Evolutionary conservation across 2,888 invertebrate genomes (phyloP).

Genomic region (Tetragonula carbonaria): DNA sequence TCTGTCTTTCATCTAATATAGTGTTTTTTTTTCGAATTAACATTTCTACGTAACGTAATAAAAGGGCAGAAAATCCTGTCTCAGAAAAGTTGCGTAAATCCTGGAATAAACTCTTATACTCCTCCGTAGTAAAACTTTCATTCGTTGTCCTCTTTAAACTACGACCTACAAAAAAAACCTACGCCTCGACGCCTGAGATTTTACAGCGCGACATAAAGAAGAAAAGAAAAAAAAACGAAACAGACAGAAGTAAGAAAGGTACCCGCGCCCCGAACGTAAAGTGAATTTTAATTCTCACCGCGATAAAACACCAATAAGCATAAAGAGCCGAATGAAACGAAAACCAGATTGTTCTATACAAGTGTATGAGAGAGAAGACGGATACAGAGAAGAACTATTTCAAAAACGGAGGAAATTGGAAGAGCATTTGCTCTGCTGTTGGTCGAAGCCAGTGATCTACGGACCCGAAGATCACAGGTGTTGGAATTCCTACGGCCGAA

Average conservation of each 20-base stretch:
- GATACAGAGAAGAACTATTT: background rate
- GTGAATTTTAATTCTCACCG: background rate
- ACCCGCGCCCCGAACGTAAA: background rate
- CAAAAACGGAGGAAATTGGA: background rate
- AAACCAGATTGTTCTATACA: background rate
- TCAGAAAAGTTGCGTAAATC: background rate
- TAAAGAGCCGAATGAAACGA: background rate
- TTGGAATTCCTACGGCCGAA: background rate
- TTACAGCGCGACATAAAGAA: background rate
- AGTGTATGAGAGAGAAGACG: background rate
- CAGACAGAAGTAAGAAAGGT: background rate
- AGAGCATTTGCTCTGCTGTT: background rate
- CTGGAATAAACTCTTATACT: background rate
- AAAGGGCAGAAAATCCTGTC: background rate
- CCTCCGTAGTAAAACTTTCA: background rate
- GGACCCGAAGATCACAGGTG: background rate
- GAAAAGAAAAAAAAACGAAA: background rate
- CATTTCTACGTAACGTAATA: background rate
- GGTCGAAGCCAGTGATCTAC: background rate
- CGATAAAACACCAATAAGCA: no score
- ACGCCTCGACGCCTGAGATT: background rate
- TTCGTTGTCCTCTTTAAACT: background rate
- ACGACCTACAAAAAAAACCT: background rate
- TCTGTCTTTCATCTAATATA: no score
- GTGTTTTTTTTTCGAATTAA: no score